phyloP scores from a whole-genome alignment of 2,113 vertebrate species.

The Leucoraja erinaceus region DNA sequence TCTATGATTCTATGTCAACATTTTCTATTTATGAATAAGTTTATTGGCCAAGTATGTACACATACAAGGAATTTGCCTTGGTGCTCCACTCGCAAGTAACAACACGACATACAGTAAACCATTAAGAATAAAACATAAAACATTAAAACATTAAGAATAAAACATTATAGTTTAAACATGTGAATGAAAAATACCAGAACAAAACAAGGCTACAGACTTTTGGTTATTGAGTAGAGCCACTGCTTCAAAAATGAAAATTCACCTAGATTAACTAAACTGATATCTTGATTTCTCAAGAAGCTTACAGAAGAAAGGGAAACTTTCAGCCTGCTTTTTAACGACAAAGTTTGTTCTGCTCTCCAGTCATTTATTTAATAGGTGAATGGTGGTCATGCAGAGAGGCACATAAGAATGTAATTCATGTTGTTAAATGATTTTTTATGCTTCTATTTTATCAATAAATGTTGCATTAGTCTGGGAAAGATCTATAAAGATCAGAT shows the following conservation, averaged over 20 bases:
- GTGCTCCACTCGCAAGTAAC: too few relatives aligned
- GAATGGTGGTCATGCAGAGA: background rate
- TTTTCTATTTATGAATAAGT: background rate
- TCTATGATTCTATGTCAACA: too few relatives aligned
- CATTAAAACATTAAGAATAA: too few relatives aligned
- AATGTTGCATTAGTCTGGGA: background rate
- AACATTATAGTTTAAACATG: too few relatives aligned
- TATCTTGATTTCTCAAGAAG: background rate
- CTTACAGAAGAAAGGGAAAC: background rate
- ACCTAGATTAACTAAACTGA: background rate
- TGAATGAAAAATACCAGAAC: too few relatives aligned
- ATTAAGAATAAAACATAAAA: too few relatives aligned
- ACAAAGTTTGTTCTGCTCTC: background rate
- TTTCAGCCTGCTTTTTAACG: background rate
- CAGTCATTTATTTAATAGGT: background rate
- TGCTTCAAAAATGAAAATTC: background rate
- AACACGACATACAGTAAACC: too few relatives aligned
- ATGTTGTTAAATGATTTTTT: background rate
- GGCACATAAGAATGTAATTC: background rate
- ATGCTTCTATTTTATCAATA: background rate
- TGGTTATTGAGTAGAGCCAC: too few relatives aligned
- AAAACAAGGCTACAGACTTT: too few relatives aligned
- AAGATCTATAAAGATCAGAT: background rate
- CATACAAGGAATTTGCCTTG: too few relatives aligned
- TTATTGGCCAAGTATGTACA: too few relatives aligned